Base-by-base conservation (phyloP, 2,888 invertebrate species). In the Meteorus cinctellus region DNA sequence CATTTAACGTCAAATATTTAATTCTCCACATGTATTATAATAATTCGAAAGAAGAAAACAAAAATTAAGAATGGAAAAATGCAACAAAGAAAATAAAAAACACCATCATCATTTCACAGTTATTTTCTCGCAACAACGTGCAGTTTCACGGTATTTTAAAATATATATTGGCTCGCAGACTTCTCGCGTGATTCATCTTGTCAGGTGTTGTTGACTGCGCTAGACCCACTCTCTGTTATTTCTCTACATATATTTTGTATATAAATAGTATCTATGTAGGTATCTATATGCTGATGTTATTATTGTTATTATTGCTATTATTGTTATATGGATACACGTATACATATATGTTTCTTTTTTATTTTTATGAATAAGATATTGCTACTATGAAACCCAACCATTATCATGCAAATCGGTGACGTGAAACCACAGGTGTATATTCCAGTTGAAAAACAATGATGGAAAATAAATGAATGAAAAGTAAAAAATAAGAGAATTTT, bases 161-260 rank as follows among this genome's bases (percentile, higher is more conserved):
- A 34, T 65, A n/a, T 48, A 55, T 55, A 55, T 55, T 55, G 8
- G 55, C n/a, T 55, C 19, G 55, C 10, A 55, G 55, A 36, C 65
- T 65, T 4, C 36, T 34, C n/a, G 36, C 36, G 55, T 69, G 55
- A 59, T 69, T 69, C 69, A 69, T 69, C 34, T 55, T 69, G 69
- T 69, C 69, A 69, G 69, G 69, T 69, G 69, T 69, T 69, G 55
- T 55, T 51, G 55, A 69, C 69, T 69, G 19, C 31, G 59, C 34
- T 51, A 48, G 48, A 29, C 16, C 29, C 10, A 59, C 24, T 59
- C n/a, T 55, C n/a, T n/a, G 55, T 19, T 19, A n/a, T n/a, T 48
- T n/a, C 48, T 55, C 5, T 19, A 8, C n/a, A 19, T 19, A n/a
- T n/a, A 6, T 55, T 55, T 55, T 55, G n/a, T 55, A 55, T 48